phyloP scores from a whole-genome alignment of 35 echinoderm and acorn worm genomes.

The Patiria miniata region DNA sequence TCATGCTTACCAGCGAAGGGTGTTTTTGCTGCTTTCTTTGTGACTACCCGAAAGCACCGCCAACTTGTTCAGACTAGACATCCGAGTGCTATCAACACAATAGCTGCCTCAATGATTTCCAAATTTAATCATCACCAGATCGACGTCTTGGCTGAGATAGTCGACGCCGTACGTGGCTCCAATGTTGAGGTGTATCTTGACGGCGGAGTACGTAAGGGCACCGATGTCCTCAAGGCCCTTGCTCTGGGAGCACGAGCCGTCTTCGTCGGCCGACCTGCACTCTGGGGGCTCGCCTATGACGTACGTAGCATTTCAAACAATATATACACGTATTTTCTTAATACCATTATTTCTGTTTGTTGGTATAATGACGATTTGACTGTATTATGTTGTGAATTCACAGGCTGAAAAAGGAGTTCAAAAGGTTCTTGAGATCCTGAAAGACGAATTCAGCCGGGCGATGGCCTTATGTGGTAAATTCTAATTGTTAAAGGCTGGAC shows the following conservation, averaged over 20 bases:
- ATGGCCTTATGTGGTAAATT: constrained; percentile 18
- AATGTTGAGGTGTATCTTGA: constrained; percentile 24
- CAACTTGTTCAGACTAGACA: too few species aligned
- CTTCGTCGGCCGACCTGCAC: constrained; percentile 23
- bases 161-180: background rate
- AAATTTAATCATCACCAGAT: constrained; percentile 5
- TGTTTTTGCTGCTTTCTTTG: too few species aligned
- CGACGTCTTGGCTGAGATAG: background rate
- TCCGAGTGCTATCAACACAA: too few species aligned
- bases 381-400: background rate
- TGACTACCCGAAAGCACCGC: too few species aligned
- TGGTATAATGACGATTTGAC: background rate
- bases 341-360: background rate
- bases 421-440: constrained; percentile 32
- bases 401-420: constrained; percentile 17
- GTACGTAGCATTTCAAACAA: background rate
- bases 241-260: constrained; percentile 18
- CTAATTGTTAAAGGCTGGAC: too few species aligned
- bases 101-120: too few species aligned
- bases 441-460: constrained; percentile 29
- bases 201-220: constrained; percentile 30
- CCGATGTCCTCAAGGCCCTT: constrained; percentile 24
- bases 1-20: too few species aligned
- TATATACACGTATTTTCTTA: background rate
- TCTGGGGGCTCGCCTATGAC: constrained; percentile 4